A percentile compares a stretch with the other conserved stretches of the same genome.
Evolutionary conservation across 1,140 invertebrate species (phyloP).

Genomic region (Anastatus disparis): DNA sequence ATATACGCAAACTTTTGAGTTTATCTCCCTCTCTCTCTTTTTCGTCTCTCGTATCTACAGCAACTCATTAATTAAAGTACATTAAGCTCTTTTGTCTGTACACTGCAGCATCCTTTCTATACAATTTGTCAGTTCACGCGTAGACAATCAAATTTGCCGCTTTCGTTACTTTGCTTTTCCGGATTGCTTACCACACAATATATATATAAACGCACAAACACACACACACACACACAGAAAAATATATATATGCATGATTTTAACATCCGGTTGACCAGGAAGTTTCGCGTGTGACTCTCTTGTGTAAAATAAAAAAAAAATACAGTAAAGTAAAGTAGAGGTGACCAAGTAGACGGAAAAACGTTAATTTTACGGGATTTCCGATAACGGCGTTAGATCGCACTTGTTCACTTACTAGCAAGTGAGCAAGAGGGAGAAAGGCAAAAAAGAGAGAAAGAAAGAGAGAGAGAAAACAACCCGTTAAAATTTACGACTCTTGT

Average conservation of each 20-base stretch:
- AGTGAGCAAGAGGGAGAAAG: too few species aligned
- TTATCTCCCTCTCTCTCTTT: too few species aligned
- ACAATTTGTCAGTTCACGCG: too few species aligned
- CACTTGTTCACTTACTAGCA: too few species aligned
- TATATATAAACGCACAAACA: background rate
- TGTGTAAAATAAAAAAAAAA: too few species aligned
- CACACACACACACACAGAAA: background rate
- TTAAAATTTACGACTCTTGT: background rate
- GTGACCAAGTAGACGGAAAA: background rate
- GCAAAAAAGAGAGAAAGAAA: too few species aligned
- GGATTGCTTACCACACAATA: background rate
- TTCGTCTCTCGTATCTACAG: background rate
- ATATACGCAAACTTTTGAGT: background rate
- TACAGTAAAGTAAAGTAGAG: too few species aligned
- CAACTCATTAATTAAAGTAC: background rate
- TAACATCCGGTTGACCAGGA: too few species aligned
- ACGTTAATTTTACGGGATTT: conserved; percentile 39
- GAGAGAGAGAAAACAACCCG: too few species aligned
- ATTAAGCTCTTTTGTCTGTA: background rate
- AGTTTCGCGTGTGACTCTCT: too few species aligned
- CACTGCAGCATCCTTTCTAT: background rate
- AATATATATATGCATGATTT: too few species aligned
- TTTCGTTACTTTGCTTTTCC: background rate
- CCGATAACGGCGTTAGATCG: conserved; percentile 28
- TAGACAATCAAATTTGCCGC: conserved; percentile 17